phyloP scores from a whole-genome alignment of 64 coral and sea anemone species.

The Trachythela sp. region DNA sequence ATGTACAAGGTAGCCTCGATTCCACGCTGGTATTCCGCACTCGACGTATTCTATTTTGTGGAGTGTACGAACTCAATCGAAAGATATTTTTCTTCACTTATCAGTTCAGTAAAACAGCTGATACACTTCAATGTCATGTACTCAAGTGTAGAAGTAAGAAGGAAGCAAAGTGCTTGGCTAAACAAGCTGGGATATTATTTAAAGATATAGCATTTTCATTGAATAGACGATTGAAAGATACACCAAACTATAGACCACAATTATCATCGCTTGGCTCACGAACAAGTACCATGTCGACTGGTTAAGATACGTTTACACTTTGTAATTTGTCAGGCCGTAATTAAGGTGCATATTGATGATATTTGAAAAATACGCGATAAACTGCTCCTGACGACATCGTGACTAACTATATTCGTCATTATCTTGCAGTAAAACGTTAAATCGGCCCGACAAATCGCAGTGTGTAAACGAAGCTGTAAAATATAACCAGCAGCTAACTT shows the following conservation, averaged over 20 bases:
- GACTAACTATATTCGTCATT: too few relatives aligned
- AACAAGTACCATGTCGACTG: background rate
- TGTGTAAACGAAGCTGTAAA: too few relatives aligned
- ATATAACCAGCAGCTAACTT: too few relatives aligned
- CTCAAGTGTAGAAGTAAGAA: constrained; percentile 7
- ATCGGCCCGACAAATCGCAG: too few relatives aligned
- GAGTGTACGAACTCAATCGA: background rate
- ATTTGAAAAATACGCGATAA: too few relatives aligned
- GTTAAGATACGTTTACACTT: too few relatives aligned
- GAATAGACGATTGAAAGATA: background rate
- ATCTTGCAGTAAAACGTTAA: too few relatives aligned
- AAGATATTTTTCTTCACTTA: constrained; percentile 25
- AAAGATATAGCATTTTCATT: constrained; percentile 11
- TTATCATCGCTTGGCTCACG: background rate
- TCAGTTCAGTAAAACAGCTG: constrained; percentile 5
- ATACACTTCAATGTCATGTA: background rate
- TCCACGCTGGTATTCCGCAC: background rate
- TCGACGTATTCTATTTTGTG: constrained; percentile 14
- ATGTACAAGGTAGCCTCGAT: background rate
- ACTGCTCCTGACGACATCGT: too few relatives aligned
- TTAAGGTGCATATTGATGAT: too few relatives aligned
- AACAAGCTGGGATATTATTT: background rate
- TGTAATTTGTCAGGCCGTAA: too few relatives aligned
- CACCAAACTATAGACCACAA: background rate
- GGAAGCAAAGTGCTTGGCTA: background rate